Evolutionary conservation across 2,888 invertebrate genomes (phyloP), one percentile per base, ranked within the genome.

Genomic region (Drosophila sordidula): DNA sequence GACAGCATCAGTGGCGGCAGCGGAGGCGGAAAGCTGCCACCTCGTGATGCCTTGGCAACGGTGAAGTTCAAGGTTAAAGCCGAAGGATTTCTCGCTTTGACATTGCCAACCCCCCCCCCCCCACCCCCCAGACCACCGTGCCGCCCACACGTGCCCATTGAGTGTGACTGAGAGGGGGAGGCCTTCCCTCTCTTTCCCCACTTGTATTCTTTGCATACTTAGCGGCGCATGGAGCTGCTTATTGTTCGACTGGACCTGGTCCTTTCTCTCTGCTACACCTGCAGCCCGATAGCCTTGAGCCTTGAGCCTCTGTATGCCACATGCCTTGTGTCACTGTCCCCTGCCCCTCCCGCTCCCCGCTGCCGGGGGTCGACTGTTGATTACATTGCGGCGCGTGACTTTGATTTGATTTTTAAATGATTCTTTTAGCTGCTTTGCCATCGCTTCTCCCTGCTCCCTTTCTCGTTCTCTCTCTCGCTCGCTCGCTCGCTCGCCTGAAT

Each of bases 51-150:
- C 88, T 78, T 75, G 62, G 75, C 76, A 85, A 82, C 86, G 70
- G 74, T 90, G 90, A 90, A 90, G 90, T 90, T 90, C 90, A 90
- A 90, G 90, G 90, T 90, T 90, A 87, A 75, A 77, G 70, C 73
- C 70, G 80, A 84, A 80, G 80, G 85, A 81, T 71, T 78, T 66
- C 70, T 65, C 38, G 49, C 71, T 71, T 49, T 76, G 74, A 70
- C 82, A 75, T 74, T 77, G 75, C 64, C 75, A 75, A 62, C 76
- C 65, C 68, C 70, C 68, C n/a, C 57, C 2, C 45, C 8, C 41
- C 12, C 61, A 8, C 45, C n/a, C 45, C 12, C 61, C 18, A n/a
- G 25, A 45, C 44, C 29, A 39, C 38, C 49, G 9, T 22, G 22
- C 34, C 36, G 49, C 57, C 59, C 61, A 64, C 82, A 70, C 70